Percentiles rank a stretch among this genome's conserved stretches.
These are phyloP conservation scores for Salmo trutta DNA, from an alignment of 2,797 vertebrate species.

Conservation along the genomic window DNA sequence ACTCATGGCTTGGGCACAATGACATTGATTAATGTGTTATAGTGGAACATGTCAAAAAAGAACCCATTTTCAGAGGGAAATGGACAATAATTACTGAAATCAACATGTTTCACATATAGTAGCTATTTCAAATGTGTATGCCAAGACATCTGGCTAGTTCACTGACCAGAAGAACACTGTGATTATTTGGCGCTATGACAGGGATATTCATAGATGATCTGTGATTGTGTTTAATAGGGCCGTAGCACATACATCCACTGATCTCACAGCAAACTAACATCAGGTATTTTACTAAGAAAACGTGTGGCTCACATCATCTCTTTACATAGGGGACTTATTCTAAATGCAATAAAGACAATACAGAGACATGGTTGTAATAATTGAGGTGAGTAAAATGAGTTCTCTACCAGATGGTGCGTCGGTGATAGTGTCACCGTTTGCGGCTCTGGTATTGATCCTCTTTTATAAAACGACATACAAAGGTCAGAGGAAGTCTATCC, in stretches of 20 bases:
- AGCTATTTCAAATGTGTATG: background rate
- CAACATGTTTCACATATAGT: too few relatives aligned
- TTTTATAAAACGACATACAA: constrained; percentile 39
- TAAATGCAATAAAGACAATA: background rate
- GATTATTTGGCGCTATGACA: background rate
- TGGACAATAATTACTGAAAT: too few relatives aligned
- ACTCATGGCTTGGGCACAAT: too few relatives aligned
- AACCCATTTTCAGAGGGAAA: too few relatives aligned
- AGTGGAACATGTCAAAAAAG: too few relatives aligned
- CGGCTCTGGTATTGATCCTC: constrained; percentile 53
- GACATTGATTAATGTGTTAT: too few relatives aligned
- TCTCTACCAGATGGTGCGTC: constrained; percentile 10
- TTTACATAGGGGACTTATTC: background rate
- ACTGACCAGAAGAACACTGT: background rate
- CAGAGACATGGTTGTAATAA: background rate
- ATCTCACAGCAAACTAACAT: background rate
- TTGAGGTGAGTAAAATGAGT: constrained; percentile 13
- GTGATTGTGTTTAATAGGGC: background rate
- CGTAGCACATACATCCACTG: background rate
- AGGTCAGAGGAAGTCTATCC: constrained; percentile 45
- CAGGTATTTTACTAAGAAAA: background rate
- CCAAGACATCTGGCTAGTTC: background rate
- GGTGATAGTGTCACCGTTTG: constrained; percentile 27
- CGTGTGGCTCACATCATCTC: background rate
- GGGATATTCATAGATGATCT: background rate